Conservation (phyloP, 2,888 invertebrate species). For the Ectemnius cavifrons region DNA sequence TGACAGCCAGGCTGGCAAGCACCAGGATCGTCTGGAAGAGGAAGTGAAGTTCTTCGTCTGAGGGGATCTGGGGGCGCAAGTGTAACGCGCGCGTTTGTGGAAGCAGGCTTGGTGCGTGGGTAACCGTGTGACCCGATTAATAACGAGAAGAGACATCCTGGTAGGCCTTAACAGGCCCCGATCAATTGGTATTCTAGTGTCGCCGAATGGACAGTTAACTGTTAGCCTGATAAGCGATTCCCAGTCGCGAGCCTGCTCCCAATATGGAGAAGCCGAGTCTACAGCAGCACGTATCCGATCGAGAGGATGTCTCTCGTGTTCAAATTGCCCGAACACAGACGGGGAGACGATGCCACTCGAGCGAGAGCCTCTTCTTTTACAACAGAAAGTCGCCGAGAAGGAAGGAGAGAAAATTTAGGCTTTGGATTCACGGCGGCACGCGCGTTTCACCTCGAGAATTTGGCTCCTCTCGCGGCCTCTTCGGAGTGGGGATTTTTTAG, state of each 20-base stretch:
- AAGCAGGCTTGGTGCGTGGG: slow-evolving; percentile 51
- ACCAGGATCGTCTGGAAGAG: slow-evolving; percentile 59
- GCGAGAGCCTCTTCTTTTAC: background rate
- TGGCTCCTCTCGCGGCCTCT: slow-evolving; percentile 44
- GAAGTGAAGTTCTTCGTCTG: too few relatives aligned
- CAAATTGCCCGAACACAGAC: slow-evolving; percentile 27
- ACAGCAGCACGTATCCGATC: slow-evolving; percentile 31
- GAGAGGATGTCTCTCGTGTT: slow-evolving; percentile 43
- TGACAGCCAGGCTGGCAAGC: slow-evolving; percentile 52
- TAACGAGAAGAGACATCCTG: slow-evolving; percentile 69
- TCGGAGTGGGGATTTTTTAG: slow-evolving; percentile 37
- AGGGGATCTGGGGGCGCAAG: too few relatives aligned
- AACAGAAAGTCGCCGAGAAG: slow-evolving; percentile 31
- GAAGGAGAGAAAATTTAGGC: slow-evolving; percentile 58
- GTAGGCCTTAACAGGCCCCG: slow-evolving; percentile 59
- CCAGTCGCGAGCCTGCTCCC: slow-evolving; percentile 58
- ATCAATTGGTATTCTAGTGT: slow-evolving; percentile 71
- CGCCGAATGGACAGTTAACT: slow-evolving; percentile 63
- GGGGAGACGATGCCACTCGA: background rate
- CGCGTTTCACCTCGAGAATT: slow-evolving; percentile 63
- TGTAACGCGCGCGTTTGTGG: slow-evolving; percentile 31
- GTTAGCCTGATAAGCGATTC: slow-evolving; percentile 68
- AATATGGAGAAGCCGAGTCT: slow-evolving; percentile 63
- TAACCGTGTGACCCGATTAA: slow-evolving; percentile 73
- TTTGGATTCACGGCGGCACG: slow-evolving; percentile 49